Percentiles rank a stretch among this genome's conserved stretches.
Evolutionary conservation across 2,888 invertebrate species (phyloP).

Genomic region (Hedychridium roseum): DNA sequence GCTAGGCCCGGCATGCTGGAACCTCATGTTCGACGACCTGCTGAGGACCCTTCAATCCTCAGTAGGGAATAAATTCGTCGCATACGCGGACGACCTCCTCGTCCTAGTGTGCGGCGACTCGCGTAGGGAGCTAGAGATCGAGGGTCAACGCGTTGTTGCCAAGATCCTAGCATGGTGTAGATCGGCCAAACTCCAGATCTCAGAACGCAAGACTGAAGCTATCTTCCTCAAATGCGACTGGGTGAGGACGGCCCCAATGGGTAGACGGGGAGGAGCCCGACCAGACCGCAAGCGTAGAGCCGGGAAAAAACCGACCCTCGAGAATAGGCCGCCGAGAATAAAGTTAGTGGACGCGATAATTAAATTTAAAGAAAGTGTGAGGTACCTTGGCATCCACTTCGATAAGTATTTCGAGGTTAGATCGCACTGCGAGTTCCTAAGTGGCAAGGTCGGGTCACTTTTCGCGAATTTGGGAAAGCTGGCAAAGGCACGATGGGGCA

Average conservation of each 20-base stretch:
- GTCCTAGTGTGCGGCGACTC: slow-evolving; percentile 13
- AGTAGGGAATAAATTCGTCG: not conserved
- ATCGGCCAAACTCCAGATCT: slow-evolving; percentile 11
- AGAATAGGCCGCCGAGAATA: not conserved
- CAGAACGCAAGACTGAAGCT: slow-evolving; percentile 10
- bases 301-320: not conserved
- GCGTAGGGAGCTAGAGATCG: not conserved
- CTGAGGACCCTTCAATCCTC: not conserved
- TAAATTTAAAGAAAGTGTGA: not conserved
- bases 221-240: slow-evolving; percentile 9
- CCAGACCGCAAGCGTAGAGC: not conserved
- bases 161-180: slow-evolving; percentile 4
- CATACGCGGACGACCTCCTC: slow-evolving; percentile 25
- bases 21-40: slow-evolving; percentile 4
- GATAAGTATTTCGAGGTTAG: not conserved
- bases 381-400: slow-evolving; percentile 8
- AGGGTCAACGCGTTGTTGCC: not conserved
- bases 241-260: slow-evolving; percentile 1
- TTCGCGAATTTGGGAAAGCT: not conserved
- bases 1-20: slow-evolving; percentile 15
- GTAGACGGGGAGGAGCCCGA: not conserved
- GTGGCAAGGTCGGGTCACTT: not conserved
- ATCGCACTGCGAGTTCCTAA: not conserved
- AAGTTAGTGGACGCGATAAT: not conserved
- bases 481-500: not conserved